A percentile compares a stretch with the other conserved stretches of the same genome.
These are phyloP conservation scores for Ophthalmolycus amberensis DNA, from an alignment of 2,113 vertebrate genomes.

Conservation along the genomic window DNA sequence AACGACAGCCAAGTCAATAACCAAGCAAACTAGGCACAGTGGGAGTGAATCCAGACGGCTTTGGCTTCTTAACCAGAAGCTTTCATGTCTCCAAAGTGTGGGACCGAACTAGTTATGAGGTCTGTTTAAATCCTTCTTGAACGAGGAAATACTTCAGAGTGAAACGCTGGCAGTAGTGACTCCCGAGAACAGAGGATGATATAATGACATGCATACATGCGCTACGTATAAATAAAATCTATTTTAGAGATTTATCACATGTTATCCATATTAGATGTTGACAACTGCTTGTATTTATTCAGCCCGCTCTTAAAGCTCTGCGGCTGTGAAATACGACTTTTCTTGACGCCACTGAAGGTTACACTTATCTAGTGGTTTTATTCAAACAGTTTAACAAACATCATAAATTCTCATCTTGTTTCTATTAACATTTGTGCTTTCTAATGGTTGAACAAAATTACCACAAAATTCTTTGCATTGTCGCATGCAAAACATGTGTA, in stretches of 20 bases:
- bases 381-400: conserved; percentile 23
- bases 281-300: conserved; percentile 18
- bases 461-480: conserved; percentile 14
- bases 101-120: conserved; percentile 59
- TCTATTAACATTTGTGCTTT: conserved; percentile 33
- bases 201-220: conserved; percentile 11
- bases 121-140: conserved; percentile 43
- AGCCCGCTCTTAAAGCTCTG: conserved; percentile 8
- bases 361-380: conserved; percentile 27
- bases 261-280: conserved; percentile 12
- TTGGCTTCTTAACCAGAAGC: conserved; percentile 39
- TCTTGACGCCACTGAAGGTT: conserved; percentile 23
- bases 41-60: conserved; percentile 64
- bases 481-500: conserved; percentile 26
- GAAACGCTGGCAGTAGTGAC: conserved; percentile 21
- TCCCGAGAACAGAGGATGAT: background rate
- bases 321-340: conserved; percentile 21
- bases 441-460: background rate
- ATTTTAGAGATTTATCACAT: conserved; percentile 5
- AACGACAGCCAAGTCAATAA: conserved; percentile 55
- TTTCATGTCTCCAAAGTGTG: conserved; percentile 58
- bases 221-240: conserved; percentile 21
- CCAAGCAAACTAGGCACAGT: conserved; percentile 44
- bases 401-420: conserved; percentile 40
- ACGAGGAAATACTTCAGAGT: conserved; percentile 40